Conservation (phyloP, 2,888 invertebrate genomes). For the Mimumesa dahlbomi region DNA sequence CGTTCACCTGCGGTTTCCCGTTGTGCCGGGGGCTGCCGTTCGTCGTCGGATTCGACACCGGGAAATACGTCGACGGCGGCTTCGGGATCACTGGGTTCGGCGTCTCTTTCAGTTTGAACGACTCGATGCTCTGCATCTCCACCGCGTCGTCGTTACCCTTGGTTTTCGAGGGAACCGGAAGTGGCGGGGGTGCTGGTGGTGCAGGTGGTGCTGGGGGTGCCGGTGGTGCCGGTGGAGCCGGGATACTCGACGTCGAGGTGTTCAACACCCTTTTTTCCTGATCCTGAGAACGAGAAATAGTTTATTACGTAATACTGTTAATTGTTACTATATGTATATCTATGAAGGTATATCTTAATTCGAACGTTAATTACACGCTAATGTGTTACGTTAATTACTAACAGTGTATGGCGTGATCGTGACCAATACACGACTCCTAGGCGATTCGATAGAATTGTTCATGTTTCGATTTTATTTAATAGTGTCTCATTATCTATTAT, state of each 20-base stretch:
- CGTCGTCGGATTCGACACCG: slow-evolving; percentile 69
- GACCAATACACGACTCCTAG: slow-evolving; percentile 64
- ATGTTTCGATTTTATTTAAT: slow-evolving; percentile 48
- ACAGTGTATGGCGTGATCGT: slow-evolving; percentile 74
- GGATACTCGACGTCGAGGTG: slow-evolving; percentile 15
- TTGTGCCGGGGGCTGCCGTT: slow-evolving; percentile 71
- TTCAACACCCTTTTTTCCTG: slow-evolving; percentile 71
- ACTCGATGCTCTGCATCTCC: slow-evolving; percentile 89
- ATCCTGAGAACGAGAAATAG: slow-evolving; percentile 62
- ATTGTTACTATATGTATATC: not conserved
- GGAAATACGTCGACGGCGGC: slow-evolving; percentile 87
- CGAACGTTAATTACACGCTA: too few species aligned
- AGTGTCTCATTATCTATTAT: slow-evolving; percentile 30
- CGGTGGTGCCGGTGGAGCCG: slow-evolving; percentile 46
- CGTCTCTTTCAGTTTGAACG: slow-evolving; percentile 87
- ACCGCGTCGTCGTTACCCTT: slow-evolving; percentile 82
- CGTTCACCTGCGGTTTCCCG: slow-evolving; percentile 50
- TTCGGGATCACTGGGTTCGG: slow-evolving; percentile 83
- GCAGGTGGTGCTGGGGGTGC: slow-evolving; percentile 59
- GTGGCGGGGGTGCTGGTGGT: slow-evolving; percentile 70
- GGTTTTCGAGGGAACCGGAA: slow-evolving; percentile 59
- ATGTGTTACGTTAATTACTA: slow-evolving; percentile 58
- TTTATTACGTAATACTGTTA: not conserved
- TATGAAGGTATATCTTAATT: too few species aligned
- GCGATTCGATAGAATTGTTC: slow-evolving; percentile 50